Base-by-base conservation (phyloP, 92 coral and sea anemone species). In the Umimayanthus kanabou region DNA sequence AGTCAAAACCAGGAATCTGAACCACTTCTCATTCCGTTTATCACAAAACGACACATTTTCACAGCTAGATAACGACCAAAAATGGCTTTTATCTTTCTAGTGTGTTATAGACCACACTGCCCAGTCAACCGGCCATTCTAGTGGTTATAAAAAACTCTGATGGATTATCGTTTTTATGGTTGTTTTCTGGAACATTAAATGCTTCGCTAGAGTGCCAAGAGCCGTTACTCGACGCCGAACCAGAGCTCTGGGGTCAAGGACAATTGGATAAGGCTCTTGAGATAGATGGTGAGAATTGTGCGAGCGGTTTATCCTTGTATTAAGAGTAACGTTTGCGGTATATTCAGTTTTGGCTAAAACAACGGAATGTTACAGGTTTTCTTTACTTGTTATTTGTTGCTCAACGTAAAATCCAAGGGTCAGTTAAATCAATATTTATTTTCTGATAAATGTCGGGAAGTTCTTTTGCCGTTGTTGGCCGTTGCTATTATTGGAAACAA, bases 21-120 rank as follows among this genome's bases (percentile, higher is more conserved):
- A 83, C 87, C 87, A 70, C 78, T 83, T 83, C 64, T 83, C 78
- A 83, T 83, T 83, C 87, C 55, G 78, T 83, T 83, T 83, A 83
- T 83, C 87, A 83, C 65, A 73, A 83, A 83, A 73, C 78, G 87
- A 83, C 87, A 83, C 87, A 45, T 83, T 83, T 83, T 70, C 78
- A 43, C 76, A 47, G 58, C 67, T 70, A 83, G 87, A 83, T 83
- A 83, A 83, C 87, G 78, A 83, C 66, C 65, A 47, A 64, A 39
- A 82, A 66, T 28, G 61, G 86, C 61, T 82, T 47, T 82, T 69
- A 83, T 83, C 87, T 83, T 69, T 70, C 66, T 83, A 47, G 39
- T 47, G 77, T 83, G 61, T 70, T 70, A 28, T n/a, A 47, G 25
- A 28, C 42, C 42, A 26, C 66, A 69, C 77, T 50, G 40, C 65